A percentile compares a stretch with the other conserved stretches of the same genome.
Evolutionary conservation across 2,113 vertebrate species (phyloP).

Genomic region (Pagrus major): DNA sequence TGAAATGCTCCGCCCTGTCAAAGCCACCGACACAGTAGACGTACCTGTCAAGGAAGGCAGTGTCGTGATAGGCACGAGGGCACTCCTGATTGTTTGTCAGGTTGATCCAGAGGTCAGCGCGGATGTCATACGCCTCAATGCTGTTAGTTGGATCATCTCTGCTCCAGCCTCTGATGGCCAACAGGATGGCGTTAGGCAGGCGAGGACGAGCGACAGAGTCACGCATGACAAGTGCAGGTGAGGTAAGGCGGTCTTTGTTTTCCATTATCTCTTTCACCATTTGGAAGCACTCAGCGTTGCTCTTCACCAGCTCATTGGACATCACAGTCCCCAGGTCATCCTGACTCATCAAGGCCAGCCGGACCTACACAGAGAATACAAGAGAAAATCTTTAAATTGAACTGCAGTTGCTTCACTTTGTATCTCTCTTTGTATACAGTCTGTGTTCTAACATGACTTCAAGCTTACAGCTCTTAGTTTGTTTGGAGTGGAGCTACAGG

Average conservation of each 20-base stretch:
- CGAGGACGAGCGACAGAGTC: slow-evolving; percentile 24
- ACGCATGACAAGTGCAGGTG: neutral
- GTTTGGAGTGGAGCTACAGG: neutral
- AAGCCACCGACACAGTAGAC: slow-evolving; percentile 66
- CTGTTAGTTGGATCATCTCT: neutral
- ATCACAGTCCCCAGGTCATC: slow-evolving; percentile 20
- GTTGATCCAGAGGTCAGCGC: neutral
- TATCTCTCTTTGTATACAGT: too few relatives aligned
- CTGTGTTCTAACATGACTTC: too few relatives aligned
- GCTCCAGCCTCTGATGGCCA: slow-evolving; percentile 62
- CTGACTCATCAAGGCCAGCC: neutral
- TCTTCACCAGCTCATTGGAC: slow-evolving; percentile 31
- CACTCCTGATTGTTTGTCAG: neutral
- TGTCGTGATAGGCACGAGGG: slow-evolving; percentile 50
- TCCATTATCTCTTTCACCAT: neutral
- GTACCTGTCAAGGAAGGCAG: slow-evolving; percentile 24
- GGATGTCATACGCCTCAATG: slow-evolving; percentile 33
- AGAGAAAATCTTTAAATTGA: neutral
- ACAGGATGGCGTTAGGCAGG: slow-evolving; percentile 47
- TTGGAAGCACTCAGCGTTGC: neutral
- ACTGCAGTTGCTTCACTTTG: too few relatives aligned
- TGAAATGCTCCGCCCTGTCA: slow-evolving; percentile 23
- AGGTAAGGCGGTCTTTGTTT: too few relatives aligned
- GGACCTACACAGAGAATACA: slow-evolving; percentile 33
- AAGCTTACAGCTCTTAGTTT: too few relatives aligned